phyloP scores from a whole-genome alignment of 2,113 vertebrate species.

The Nycticorax nycticorax region DNA sequence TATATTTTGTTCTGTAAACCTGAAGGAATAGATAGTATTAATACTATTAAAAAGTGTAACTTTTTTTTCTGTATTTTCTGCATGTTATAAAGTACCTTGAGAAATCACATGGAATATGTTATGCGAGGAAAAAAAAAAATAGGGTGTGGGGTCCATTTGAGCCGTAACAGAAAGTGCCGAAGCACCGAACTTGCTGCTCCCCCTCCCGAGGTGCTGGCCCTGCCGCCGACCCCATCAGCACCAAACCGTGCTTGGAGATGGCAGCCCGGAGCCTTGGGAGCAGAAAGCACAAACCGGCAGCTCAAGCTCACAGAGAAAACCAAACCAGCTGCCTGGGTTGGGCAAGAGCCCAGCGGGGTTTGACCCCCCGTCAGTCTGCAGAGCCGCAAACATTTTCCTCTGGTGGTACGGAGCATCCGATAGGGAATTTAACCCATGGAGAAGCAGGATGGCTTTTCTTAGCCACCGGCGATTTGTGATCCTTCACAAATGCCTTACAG shows the following conservation, averaged over 20 bases:
- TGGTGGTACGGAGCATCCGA: fast-evolving
- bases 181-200: neutral
- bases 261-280: neutral
- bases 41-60: neutral
- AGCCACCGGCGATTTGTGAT: neutral
- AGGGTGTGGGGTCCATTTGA: neutral
- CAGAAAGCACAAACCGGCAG: neutral
- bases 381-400: neutral
- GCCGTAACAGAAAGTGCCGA: fast-evolving
- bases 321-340: fast-evolving
- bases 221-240: fast-evolving
- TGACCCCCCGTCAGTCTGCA: neutral
- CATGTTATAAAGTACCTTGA: neutral
- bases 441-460: neutral
- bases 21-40: neutral
- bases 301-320: fast-evolving
- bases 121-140: neutral
- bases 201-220: neutral
- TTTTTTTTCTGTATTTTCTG: neutral
- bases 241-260: neutral
- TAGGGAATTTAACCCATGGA: neutral
- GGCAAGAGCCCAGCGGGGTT: neutral
- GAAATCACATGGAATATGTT: neutral
- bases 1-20: neutral
- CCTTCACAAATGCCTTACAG: neutral